Conservation (phyloP, 2,888 invertebrate species). For the Adineta ricciae region DNA sequence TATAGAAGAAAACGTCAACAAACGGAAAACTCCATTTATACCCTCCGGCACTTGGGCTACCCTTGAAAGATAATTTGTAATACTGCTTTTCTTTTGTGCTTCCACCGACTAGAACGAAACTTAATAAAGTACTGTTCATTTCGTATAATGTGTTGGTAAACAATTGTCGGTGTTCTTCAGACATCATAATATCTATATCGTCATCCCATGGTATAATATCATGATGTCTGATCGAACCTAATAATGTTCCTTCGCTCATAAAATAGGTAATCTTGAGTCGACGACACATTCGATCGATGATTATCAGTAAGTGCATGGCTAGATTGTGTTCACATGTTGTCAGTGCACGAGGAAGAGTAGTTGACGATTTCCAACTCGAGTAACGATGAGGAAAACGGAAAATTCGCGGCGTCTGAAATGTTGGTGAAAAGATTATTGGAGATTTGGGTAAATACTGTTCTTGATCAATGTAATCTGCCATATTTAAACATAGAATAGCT, state of each 20-base stretch:
- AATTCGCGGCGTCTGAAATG: neutral
- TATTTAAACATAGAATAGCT: neutral
- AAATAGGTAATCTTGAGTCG: neutral
- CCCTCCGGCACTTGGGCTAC: neutral
- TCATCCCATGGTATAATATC: constrained; percentile 18
- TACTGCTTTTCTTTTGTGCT: neutral
- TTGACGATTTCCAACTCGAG: neutral
- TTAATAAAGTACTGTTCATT: neutral
- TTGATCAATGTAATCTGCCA: neutral
- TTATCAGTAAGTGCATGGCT: neutral
- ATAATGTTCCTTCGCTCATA: neutral
- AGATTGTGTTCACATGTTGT: neutral
- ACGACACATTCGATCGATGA: constrained; percentile 2
- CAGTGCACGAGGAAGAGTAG: neutral
- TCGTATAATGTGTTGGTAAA: neutral
- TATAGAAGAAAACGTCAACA: neutral
- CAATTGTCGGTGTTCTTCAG: neutral
- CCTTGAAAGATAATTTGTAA: neutral
- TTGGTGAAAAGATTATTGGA: neutral
- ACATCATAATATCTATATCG: neutral
- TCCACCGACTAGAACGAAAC: neutral
- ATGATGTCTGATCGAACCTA: neutral
- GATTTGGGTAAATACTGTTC: neutral
- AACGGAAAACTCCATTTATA: neutral
- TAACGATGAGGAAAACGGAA: neutral